Percentiles rank a stretch among this genome's conserved stretches.
Evolutionary conservation across 1,140 invertebrate species (phyloP).

Genomic region (Sarcophaga peregrina): DNA sequence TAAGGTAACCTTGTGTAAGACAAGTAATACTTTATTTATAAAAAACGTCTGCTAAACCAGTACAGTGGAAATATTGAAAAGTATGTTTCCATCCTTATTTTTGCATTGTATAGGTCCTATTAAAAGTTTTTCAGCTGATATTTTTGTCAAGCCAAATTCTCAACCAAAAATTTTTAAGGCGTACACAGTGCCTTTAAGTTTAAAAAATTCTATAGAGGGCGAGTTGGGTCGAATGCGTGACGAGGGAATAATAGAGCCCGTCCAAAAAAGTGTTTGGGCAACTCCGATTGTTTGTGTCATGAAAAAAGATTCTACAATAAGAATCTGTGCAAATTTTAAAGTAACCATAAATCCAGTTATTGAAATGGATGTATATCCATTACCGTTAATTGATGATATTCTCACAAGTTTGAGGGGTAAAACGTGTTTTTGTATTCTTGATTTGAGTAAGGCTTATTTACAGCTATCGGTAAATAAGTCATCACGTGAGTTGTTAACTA

Average conservation of each 20-base stretch:
- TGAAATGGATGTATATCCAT: conserved; percentile 22
- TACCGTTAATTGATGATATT: conserved; percentile 12
- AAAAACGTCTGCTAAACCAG: background rate
- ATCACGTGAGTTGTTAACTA: conserved; percentile 1
- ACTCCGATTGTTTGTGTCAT: conserved; percentile 34
- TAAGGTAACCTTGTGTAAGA: background rate
- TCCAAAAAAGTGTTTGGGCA: conserved; percentile 21
- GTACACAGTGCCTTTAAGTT: background rate
- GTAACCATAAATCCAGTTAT: conserved; percentile 37
- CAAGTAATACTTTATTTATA: background rate
- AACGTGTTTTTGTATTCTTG: too few species aligned
- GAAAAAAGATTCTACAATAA: conserved; percentile 19
- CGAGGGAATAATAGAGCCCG: conserved; percentile 13
- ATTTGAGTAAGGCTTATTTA: conserved; percentile 19
- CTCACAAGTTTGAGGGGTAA: conserved; percentile 22
- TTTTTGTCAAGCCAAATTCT: conserved; percentile 20
- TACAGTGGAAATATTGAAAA: conserved; percentile 3
- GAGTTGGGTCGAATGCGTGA: background rate
- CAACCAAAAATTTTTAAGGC: conserved; percentile 32
- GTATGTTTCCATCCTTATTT: conserved; percentile 6
- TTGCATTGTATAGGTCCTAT: background rate
- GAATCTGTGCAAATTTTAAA: conserved; percentile 38
- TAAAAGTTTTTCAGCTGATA: background rate
- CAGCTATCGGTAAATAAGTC: background rate
- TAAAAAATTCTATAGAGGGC: background rate